A percentile compares a stretch with the other conserved stretches of the same genome.
phyloP scores from a whole-genome alignment of 2,113 vertebrate species.

The Phaethon lepturus region DNA sequence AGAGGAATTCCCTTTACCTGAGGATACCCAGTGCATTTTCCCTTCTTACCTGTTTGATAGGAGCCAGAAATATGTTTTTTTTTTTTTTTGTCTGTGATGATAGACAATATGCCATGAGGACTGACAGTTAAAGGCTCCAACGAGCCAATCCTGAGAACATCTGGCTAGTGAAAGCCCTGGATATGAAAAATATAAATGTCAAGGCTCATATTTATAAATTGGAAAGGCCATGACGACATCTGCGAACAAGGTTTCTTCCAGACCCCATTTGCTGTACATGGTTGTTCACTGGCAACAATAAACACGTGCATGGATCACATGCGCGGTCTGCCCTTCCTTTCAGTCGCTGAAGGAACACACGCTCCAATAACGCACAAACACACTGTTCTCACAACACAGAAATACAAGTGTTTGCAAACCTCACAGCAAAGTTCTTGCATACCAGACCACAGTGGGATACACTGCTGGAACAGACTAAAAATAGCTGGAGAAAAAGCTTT shows the following conservation, averaged over 20 bases:
- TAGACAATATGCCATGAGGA: not conserved
- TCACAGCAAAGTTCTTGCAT: conserved; percentile 29
- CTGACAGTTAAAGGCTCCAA: not conserved
- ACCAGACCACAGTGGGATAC: conserved; percentile 36
- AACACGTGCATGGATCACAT: conserved; percentile 22
- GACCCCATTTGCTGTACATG: conserved; percentile 22
- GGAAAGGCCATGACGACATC: conserved; percentile 58
- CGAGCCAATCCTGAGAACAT: conserved; percentile 39
- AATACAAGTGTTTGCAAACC: conserved; percentile 54
- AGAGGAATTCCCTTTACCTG: not conserved
- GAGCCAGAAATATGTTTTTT: not conserved
- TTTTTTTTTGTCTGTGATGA: not conserved
- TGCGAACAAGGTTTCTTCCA: conserved; percentile 54
- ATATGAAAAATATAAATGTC: conserved; percentile 66
- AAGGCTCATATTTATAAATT: conserved; percentile 58
- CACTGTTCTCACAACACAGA: conserved; percentile 46
- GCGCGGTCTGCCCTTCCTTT: not conserved
- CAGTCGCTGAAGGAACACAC: not conserved
- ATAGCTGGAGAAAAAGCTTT: conserved; percentile 21
- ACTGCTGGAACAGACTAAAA: conserved; percentile 47
- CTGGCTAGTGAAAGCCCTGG: conserved; percentile 44
- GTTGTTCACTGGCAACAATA: conserved; percentile 48
- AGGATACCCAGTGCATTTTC: not conserved
- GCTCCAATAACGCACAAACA: not conserved
- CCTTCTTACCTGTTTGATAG: not conserved